Base-by-base conservation (phyloP, 1,140 invertebrate species). In the Heliconius himera region DNA sequence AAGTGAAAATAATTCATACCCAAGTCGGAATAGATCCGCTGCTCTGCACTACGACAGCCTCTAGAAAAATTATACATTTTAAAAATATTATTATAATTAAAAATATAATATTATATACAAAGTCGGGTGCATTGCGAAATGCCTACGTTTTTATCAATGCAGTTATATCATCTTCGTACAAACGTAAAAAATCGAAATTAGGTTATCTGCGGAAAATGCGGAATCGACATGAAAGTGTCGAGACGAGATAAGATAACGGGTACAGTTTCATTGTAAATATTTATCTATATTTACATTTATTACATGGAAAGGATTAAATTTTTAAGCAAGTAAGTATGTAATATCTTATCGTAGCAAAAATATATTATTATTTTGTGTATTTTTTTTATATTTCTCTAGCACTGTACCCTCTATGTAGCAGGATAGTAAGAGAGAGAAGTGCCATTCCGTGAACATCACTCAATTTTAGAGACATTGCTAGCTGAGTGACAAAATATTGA, bases 121-220 rank as follows among this genome's bases (percentile, higher is more conserved):
- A 29, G 11, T 66, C 13, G 4, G 22, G 60, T 66, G 60, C 60
- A 16, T 36, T 1, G 60, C 0, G 60, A 2, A 16, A 66, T 26
- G 22, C 4, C 13, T 66, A 66, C 60, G 26, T 66, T 29, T 26
- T 66, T 66, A 66, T 66, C 60, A 29, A 66, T 66, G 60, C 60
- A 66, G 26, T 66, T 66, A 29, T 66, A 29, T 66, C 16, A 66
- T 66, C 60, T 66, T 66, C 6, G 26, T 66, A 18, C 13, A 66
- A 29, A 29, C 3, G 60, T 66, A 66, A 66, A 54, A 56, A 66
- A 29, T 66, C 11, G 0, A n/a, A 66, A 66, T 16, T 29, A 66
- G 60, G 60, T 29, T 66, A 66, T 66, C 60, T 66, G 11, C 26
- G 11, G 60, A 66, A 66, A 66, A 66, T 66, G 26, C 60, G 60